Evolutionary conservation across 2,888 invertebrate genomes (phyloP), one percentile per base, ranked within the genome.

Genomic region (Nebria brevicollis): DNA sequence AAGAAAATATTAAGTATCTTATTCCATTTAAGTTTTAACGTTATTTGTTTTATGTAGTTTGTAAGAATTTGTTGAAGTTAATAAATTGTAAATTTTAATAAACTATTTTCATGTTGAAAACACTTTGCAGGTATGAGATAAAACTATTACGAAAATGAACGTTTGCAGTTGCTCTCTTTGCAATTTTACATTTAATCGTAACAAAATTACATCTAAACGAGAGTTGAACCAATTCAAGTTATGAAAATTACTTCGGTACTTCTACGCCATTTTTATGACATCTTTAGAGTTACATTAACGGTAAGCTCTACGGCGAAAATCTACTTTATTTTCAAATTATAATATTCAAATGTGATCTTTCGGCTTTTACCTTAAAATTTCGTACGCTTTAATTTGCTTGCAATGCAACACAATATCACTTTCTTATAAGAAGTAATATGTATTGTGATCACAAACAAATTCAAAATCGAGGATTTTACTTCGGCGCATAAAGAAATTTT

Each of bases 181-280:
- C 72, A 77, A 77, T 77, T 72, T 77, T 64, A 77, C 72, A 72
- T 77, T 64, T 77, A 77, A 77, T 77, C 77, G 64, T n/a, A 64
- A 72, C 64, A 26, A 72, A 77, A 78, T 78, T 78, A 73, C 78
- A 73, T 72, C 64, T 72, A 77, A 77, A 70, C 65, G 68, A 34
- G 34, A 77, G 77, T 77, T 72, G 64, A 72, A 77, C 77, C 64
- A 77, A 77, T 77, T 77, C 72, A 54, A 72, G 77, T 77, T 77
- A 77, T 77, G 77, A 77, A 77, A 77, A 77, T 77, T 77, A 72
- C 77, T 77, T 70, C 15, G 75, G 66, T 75, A 5, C 66, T 77
- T 66, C 41, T 66, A 70, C 54, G 72, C 77, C 34, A 54, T 72
- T 72, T 77, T 77, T 72, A 77, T 72, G 72, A 70, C 25, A 64